A percentile compares a stretch with the other conserved stretches of the same genome.
Evolutionary conservation across 2,888 invertebrate genomes (phyloP).

Genomic region (Gymnocheta viridis): DNA sequence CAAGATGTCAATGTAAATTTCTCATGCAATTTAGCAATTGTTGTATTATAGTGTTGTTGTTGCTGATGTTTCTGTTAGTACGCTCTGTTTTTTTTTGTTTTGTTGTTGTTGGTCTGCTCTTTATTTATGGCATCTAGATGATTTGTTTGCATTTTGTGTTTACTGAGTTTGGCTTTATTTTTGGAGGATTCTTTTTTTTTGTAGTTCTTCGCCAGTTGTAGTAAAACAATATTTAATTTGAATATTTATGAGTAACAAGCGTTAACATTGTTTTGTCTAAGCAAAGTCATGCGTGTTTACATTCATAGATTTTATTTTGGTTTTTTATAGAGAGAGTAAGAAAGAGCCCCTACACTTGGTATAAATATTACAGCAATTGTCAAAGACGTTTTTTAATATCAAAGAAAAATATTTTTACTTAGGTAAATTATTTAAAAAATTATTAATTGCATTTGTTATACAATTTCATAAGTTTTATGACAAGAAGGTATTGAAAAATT

Average conservation of each 20-base stretch:
- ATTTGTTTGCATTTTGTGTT: conserved; percentile 70
- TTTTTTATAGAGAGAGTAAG: too few species aligned
- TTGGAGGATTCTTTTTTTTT: conserved; percentile 5
- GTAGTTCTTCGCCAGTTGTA: conserved; percentile 5
- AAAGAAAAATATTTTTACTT: too few species aligned
- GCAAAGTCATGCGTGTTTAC: conserved; percentile 66
- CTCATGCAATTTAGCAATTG: conserved; percentile 68
- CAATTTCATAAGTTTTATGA: too few species aligned
- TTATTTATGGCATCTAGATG: conserved; percentile 72
- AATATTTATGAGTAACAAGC: conserved; percentile 70
- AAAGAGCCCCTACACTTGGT: neutral
- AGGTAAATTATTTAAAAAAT: too few species aligned
- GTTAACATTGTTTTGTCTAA: conserved; percentile 60
- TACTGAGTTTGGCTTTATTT: conserved; percentile 47
- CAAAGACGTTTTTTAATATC: neutral
- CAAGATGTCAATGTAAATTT: conserved; percentile 70
- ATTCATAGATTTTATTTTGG: conserved; percentile 35
- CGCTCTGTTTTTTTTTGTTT: conserved; percentile 35
- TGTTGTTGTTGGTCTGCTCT: conserved; percentile 54
- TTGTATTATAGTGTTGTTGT: conserved; percentile 11
- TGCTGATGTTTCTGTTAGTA: conserved; percentile 24
- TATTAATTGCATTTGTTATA: too few species aligned
- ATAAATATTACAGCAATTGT: too few species aligned
- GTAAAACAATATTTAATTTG: conserved; percentile 69
- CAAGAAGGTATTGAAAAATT: too few species aligned